These are phyloP conservation scores for Subacronicta megacephala DNA, from an alignment of 2,888 invertebrate genomes.

Conservation along the genomic window DNA sequence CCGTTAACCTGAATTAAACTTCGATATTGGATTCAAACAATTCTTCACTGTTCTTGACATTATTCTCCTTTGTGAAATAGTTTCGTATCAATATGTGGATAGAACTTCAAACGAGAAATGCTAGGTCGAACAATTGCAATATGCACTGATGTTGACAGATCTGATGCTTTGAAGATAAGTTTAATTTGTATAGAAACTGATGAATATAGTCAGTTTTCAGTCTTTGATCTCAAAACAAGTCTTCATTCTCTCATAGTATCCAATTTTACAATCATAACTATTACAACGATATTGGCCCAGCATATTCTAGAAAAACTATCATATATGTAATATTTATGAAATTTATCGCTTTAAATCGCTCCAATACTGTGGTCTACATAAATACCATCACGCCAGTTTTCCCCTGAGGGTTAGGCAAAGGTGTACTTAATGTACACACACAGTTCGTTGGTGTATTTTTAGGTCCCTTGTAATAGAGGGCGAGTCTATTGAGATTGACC, in stretches of 20 bases:
- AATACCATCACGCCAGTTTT: no score
- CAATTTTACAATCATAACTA: no score
- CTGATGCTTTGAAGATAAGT: background rate
- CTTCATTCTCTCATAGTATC: background rate
- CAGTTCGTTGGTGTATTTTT: no score
- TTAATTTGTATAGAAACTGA: background rate
- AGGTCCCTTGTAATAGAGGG: no score
- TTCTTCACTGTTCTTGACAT: conserved; percentile 13
- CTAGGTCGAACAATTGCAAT: background rate
- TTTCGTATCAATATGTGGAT: conserved; percentile 7
- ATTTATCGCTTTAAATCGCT: no score
- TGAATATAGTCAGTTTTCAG: background rate
- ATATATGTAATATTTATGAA: no score
- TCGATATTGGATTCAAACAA: conserved; percentile 30
- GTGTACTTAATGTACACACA: no score
- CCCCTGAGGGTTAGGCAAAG: no score
- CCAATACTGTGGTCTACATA: no score
- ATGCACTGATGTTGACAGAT: background rate
- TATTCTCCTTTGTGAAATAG: conserved; percentile 6
- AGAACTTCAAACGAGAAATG: background rate
- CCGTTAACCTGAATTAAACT: conserved; percentile 28
- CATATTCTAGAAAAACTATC: no score
- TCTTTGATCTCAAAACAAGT: background rate
- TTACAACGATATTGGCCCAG: no score
- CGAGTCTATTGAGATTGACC: no score